Conservation (phyloP, 2,888 invertebrate species). For the Dichetophora obliterata region DNA sequence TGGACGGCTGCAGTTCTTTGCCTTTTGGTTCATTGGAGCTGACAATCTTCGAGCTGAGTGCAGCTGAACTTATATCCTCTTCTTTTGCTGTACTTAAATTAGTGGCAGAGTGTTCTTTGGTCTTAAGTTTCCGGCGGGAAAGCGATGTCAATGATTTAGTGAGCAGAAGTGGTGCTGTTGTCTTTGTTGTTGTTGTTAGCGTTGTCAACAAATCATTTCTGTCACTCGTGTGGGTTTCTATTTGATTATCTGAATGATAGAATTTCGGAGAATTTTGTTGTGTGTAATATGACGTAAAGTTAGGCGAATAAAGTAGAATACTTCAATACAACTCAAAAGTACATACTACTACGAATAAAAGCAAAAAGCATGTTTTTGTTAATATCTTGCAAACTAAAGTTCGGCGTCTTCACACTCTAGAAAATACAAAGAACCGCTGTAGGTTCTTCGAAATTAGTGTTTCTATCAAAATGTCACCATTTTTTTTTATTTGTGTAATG, state of each 20-base stretch:
- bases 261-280: conserved; percentile 14
- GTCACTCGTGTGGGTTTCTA: background rate
- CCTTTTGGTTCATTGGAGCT: conserved; percentile 7
- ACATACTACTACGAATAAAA: background rate
- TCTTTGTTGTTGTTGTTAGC: conserved; percentile 14
- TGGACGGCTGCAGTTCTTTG: background rate
- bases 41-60: conserved; percentile 16
- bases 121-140: conserved; percentile 27
- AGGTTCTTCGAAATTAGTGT: too few relatives aligned
- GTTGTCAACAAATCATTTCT: conserved; percentile 30
- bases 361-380: background rate
- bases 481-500: too few relatives aligned
- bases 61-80: conserved; percentile 15
- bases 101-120: conserved; percentile 33
- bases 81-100: background rate
- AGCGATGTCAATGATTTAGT: conserved; percentile 30
- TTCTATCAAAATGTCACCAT: too few relatives aligned
- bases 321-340: background rate
- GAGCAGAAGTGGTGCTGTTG: background rate
- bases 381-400: background rate
- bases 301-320: too few relatives aligned
- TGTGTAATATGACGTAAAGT: background rate
- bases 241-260: conserved; percentile 16
- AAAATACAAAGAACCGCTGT: too few relatives aligned
- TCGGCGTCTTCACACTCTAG: too few relatives aligned